Evolutionary conservation across 1,140 invertebrate species (phyloP).

Genomic region (Triops longicaudatus): DNA sequence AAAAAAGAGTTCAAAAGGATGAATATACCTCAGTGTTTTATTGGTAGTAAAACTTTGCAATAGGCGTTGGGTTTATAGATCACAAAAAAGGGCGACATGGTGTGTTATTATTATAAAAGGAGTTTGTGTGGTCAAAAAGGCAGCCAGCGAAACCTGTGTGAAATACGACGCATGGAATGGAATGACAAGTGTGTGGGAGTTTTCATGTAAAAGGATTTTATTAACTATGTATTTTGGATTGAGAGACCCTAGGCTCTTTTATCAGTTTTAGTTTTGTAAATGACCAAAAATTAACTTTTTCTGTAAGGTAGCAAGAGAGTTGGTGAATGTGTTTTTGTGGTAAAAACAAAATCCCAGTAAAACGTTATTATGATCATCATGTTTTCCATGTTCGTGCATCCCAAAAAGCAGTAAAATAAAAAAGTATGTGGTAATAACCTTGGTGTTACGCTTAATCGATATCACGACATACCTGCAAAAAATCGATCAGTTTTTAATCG

Average conservation of each 20-base stretch:
- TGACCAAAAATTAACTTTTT: slow-evolving; percentile 3
- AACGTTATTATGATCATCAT: neutral
- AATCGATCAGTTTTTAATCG: too few species aligned
- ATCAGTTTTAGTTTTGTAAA: slow-evolving; percentile 16
- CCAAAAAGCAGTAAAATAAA: slow-evolving; percentile 12
- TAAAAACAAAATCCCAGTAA: slow-evolving; percentile 8
- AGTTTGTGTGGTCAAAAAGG: neutral
- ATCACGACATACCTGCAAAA: too few species aligned
- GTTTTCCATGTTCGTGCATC: slow-evolving; percentile 14
- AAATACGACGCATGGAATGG: neutral
- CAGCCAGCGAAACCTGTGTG: neutral
- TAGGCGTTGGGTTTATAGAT: slow-evolving; percentile 12
- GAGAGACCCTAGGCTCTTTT: slow-evolving; percentile 2
- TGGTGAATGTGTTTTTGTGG: slow-evolving; percentile 15
- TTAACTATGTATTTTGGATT: slow-evolving; percentile 3
- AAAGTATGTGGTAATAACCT: neutral
- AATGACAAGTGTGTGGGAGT: neutral
- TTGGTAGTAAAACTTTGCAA: slow-evolving; percentile 13
- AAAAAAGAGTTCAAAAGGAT: neutral
- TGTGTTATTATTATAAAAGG: neutral
- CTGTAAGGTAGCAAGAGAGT: slow-evolving; percentile 3
- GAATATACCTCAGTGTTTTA: slow-evolving; percentile 15
- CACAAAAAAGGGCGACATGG: neutral
- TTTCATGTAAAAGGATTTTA: neutral
- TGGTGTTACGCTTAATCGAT: neutral